phyloP scores from a whole-genome alignment of 2,797 vertebrate species.

The Telmatherina bonti region DNA sequence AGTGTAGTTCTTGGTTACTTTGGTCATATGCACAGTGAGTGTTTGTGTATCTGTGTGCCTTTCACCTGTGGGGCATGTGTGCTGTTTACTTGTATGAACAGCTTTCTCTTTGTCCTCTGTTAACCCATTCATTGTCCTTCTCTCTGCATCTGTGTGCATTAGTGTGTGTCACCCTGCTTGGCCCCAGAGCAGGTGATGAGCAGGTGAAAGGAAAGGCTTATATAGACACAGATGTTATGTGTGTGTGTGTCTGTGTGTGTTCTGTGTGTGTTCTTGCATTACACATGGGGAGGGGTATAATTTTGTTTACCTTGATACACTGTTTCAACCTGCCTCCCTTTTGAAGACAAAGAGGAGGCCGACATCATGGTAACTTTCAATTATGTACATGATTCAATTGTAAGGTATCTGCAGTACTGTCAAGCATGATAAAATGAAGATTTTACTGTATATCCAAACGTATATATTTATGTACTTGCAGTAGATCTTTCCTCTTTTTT shows the following conservation, averaged over 20 bases:
- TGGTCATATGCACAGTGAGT: conserved; percentile 31
- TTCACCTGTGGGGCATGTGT: conserved; percentile 41
- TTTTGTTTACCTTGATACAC: conserved; percentile 14
- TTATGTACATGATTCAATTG: not conserved
- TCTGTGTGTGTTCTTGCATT: not conserved
- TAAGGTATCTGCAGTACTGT: not conserved
- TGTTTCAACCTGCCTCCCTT: not conserved
- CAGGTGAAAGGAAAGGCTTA: conserved; percentile 69
- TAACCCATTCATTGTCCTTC: conserved; percentile 64
- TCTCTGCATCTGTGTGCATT: conserved; percentile 34
- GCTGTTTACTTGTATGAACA: conserved; percentile 62
- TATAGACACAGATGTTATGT: conserved; percentile 66
- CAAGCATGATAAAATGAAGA: not conserved
- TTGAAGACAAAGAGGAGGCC: not conserved
- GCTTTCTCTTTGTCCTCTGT: conserved; percentile 61
- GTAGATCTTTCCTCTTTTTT: conserved; percentile 16
- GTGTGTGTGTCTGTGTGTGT: conserved; percentile 4
- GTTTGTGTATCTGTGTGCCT: conserved; percentile 31
- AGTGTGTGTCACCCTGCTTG: conserved; percentile 31
- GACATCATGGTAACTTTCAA: not conserved
- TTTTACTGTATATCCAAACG: not conserved
- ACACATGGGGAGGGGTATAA: conserved; percentile 10
- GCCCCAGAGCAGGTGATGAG: conserved; percentile 69
- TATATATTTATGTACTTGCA: conserved; percentile 22
- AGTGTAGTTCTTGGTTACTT: conserved; percentile 1